Conservation (phyloP, 2,113 vertebrate species). For the Melanerpes aurifrons region DNA sequence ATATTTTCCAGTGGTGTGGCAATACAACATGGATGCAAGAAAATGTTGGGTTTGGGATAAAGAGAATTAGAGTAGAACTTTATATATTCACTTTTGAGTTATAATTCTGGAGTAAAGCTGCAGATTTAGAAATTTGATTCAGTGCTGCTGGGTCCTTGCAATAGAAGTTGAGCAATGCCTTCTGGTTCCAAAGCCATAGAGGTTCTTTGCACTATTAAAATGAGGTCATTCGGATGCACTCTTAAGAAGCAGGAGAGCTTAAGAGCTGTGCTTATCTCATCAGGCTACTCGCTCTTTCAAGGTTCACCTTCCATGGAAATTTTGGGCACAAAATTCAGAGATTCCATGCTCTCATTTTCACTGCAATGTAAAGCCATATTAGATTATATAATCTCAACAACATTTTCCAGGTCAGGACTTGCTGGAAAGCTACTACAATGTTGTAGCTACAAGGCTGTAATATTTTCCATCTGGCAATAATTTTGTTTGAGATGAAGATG, state of each 20-base stretch:
- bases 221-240: neutral
- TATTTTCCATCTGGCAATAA: conserved; percentile 4
- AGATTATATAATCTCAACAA: neutral
- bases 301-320: neutral
- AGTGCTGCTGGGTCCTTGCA: neutral
- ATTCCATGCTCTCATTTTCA: neutral
- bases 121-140: neutral
- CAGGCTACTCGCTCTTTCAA: neutral
- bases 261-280: neutral
- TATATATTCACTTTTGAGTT: neutral
- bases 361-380: neutral
- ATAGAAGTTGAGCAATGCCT: neutral
- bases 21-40: neutral
- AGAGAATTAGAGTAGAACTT: neutral
- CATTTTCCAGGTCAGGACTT: neutral
- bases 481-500: neutral
- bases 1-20: neutral
- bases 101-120: neutral
- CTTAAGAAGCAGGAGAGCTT: neutral
- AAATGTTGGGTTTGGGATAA: neutral
- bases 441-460: neutral
- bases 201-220: neutral
- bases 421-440: neutral
- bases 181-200: neutral
- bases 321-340: neutral